Percentiles rank a stretch among this genome's conserved stretches.
phyloP scores from a whole-genome alignment of 2,888 invertebrate species.

The Coelinius sp. region DNA sequence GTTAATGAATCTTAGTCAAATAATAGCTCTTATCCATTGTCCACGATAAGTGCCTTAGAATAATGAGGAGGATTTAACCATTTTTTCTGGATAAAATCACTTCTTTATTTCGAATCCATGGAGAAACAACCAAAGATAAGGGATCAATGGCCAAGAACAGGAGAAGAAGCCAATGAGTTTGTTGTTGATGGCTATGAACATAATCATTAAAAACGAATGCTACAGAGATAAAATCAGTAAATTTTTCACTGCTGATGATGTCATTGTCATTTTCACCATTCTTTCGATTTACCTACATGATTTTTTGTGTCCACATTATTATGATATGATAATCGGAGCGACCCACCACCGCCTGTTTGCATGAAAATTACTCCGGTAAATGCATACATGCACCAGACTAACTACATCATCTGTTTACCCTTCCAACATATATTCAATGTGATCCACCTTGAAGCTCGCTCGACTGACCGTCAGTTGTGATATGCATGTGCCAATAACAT shows the following conservation, averaged over 20 bases:
- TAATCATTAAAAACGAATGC: neutral
- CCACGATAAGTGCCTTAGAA: neutral
- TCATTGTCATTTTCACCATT: too few relatives aligned
- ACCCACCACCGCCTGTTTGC: neutral
- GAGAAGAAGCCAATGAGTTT: neutral
- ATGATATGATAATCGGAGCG: neutral
- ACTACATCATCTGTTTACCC: neutral
- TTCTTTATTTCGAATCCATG: neutral
- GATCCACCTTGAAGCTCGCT: slow-evolving; percentile 11
- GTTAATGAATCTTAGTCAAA: neutral
- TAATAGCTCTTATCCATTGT: neutral
- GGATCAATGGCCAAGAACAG: neutral
- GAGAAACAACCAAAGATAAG: neutral
- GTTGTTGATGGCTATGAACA: neutral
- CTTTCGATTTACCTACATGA: neutral
- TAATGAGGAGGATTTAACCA: neutral
- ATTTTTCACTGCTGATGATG: too few relatives aligned
- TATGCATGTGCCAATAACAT: neutral
- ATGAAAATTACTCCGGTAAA: neutral
- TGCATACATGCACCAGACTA: neutral
- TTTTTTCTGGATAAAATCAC: slow-evolving; percentile 3
- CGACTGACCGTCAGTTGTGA: neutral
- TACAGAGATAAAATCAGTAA: neutral
- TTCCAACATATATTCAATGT: neutral
- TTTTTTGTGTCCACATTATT: neutral